Evolutionary conservation across 2,113 vertebrate species (phyloP), one percentile per base, ranked within the genome.

Genomic region (Gila orcuttii): DNA sequence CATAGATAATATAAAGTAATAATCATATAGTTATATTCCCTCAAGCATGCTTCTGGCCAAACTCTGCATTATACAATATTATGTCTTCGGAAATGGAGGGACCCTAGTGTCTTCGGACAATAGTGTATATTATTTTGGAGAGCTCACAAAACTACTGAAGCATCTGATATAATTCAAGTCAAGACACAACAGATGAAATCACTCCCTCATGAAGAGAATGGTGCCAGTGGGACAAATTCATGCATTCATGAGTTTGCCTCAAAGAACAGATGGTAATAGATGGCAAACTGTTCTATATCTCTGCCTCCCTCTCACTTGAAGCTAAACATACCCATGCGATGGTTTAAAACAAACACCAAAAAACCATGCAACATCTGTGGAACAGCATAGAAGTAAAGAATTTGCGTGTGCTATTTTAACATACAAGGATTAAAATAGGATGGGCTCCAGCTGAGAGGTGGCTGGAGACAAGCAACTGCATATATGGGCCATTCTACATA

Each of bases 221-320:
- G 55, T 75, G 28, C 82, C 85, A 74, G 59, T 62, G 59, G 78
- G 68, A 69, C 47, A 79, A 42, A 74, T 73, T 68, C 64, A 66
- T 82, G 71, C 78, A 75, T 90, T 86, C 66, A 47, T 89, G 82
- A 79, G 64, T 81, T 84, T 84, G 71, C 28, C 45, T 71, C 68
- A 78, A 39, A 68, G 39, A 84, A 83, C 86, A 90, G 86, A 89
- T 90, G 88, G 85, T 68, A 79, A 84, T 78, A 83, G 45, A 42
- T 71, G 81, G 23, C 45, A 52, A 76, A 78, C 42, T 13, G 82
- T 88, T n/a, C 3, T 64, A 66, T 59, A 5, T 77, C 39, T 52
- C 84, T 39, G 25, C 68, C 21, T 64, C 75, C 21, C 45, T 90
- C 76, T 69, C 52, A 13, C 66, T 74, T 57, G 60, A 73, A 82